Evolutionary conservation across 1,140 invertebrate species (phyloP).

Genomic region (Dreissena polymorpha): DNA sequence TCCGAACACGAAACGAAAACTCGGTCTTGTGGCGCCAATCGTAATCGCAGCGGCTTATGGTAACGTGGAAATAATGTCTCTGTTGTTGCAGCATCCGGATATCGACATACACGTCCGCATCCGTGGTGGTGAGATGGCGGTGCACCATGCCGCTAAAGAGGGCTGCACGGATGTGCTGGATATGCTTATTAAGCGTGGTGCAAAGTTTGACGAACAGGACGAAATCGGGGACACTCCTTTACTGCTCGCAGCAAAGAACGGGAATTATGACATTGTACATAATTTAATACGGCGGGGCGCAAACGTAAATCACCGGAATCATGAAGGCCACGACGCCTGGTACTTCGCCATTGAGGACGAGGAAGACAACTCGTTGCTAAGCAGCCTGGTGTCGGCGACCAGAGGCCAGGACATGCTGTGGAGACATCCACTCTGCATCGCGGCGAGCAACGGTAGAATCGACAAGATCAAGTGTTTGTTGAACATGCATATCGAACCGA

Average conservation of each 20-base stretch:
- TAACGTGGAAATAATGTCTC: slow-evolving; percentile 64
- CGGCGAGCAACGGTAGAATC: slow-evolving; percentile 60
- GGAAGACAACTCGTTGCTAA: slow-evolving; percentile 58
- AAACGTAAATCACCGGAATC: slow-evolving; percentile 65
- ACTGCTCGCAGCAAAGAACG: slow-evolving; percentile 68
- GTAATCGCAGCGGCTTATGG: slow-evolving; percentile 73
- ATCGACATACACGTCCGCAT: slow-evolving; percentile 71
- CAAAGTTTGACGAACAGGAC: slow-evolving; percentile 64
- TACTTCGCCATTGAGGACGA: slow-evolving; percentile 65
- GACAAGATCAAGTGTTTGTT: slow-evolving; percentile 66
- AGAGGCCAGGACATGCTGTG: neutral
- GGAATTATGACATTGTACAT: slow-evolving; percentile 60
- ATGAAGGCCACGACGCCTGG: slow-evolving; percentile 71
- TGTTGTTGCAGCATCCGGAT: slow-evolving; percentile 65
- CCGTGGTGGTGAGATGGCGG: slow-evolving; percentile 68
- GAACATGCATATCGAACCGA: slow-evolving; percentile 69
- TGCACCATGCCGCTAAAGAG: slow-evolving; percentile 73
- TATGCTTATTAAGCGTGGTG: slow-evolving; percentile 61
- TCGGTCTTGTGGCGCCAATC: slow-evolving; percentile 74
- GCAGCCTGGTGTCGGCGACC: slow-evolving; percentile 48
- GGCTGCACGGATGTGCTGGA: slow-evolving; percentile 65
- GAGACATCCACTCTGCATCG: slow-evolving; percentile 65
- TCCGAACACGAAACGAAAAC: slow-evolving; percentile 67
- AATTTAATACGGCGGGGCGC: slow-evolving; percentile 62
- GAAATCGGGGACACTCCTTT: slow-evolving; percentile 72